Evolutionary conservation across 2,797 vertebrate species (phyloP).

Genomic region (Trachurus trachurus): DNA sequence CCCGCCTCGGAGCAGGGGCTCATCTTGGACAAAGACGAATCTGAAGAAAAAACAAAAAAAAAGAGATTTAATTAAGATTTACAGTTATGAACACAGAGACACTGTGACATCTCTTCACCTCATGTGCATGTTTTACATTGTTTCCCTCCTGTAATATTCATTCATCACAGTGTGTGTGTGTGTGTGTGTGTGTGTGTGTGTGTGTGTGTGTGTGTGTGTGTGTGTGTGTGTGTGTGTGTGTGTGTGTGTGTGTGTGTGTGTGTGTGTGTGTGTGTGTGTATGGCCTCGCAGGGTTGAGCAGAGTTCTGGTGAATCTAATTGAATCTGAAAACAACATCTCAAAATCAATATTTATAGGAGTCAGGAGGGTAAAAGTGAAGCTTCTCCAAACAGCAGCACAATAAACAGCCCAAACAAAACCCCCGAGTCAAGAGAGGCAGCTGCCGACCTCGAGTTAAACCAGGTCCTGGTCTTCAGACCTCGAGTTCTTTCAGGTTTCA

Average conservation of each 20-base stretch:
- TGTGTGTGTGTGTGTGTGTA: not conserved
- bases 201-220: not conserved
- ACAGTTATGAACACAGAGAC: too few relatives aligned
- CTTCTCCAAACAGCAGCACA: not conserved
- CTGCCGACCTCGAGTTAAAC: too few relatives aligned
- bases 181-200: not conserved
- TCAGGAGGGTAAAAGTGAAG: not conserved
- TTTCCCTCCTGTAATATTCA: too few relatives aligned
- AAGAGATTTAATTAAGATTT: not conserved
- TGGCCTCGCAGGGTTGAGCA: not conserved
- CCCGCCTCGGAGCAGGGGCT: constrained; percentile 92
- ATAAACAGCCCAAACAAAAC: too few relatives aligned
- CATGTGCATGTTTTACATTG: too few relatives aligned
- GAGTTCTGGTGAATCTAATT: not conserved
- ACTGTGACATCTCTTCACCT: too few relatives aligned
- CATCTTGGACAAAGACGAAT: constrained; percentile 85
- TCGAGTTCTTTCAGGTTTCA: not conserved
- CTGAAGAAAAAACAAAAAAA: constrained; percentile 57
- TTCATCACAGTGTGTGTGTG: not conserved
- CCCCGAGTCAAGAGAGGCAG: too few relatives aligned
- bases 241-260: not conserved
- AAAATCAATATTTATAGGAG: not conserved
- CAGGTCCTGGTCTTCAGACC: too few relatives aligned
- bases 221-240: not conserved
- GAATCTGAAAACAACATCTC: not conserved